Evolutionary conservation across 23 tunicate genomes (phyloP), one percentile per base, ranked within the genome.

Genomic region (Ciona savignyi): DNA sequence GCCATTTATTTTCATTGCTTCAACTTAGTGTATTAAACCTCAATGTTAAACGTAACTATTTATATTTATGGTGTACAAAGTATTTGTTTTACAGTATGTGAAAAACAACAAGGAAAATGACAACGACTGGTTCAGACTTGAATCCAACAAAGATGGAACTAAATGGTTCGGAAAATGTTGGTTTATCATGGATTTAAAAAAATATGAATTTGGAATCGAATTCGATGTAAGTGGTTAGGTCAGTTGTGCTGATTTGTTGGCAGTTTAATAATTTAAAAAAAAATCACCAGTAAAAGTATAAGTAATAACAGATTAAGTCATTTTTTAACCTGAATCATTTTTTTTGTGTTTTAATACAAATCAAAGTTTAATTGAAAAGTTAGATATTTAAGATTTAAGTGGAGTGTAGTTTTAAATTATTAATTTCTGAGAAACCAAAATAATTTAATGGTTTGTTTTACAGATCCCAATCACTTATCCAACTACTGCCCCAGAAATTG

Each of bases 41-140:
- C n/a, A n/a, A n/a, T n/a, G n/a, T n/a, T n/a, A n/a, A n/a, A n/a
- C n/a, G n/a, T n/a, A n/a, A n/a, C n/a, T n/a, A n/a, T n/a, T n/a
- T n/a, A n/a, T n/a, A n/a, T n/a, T n/a, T n/a, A n/a, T n/a, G n/a
- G n/a, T n/a, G n/a, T n/a, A n/a, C n/a, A n/a, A n/a, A n/a, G n/a
- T 65, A 35, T 65, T 83, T n/a, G n/a, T 69, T 68, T 68, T 84
- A 26, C 62, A 85, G 82, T 95, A 95, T 72, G 94, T 95, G 3
- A 81, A 95, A 75, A 90, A 88, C 65, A 95, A 95, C 81, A 95
- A 95, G 67, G 89, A 83, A 21, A 77, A 79, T 32, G 99, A 95
- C 67, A 95, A 95, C 49, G 99, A 95, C 71, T 95, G 99, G 99
- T 95, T 95, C 76, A 80, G 94, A n/a, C 62, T 95, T 23, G 95